These are phyloP conservation scores for Diorhabda sublineata DNA, from an alignment of 1,140 invertebrate species.

Conservation along the genomic window DNA sequence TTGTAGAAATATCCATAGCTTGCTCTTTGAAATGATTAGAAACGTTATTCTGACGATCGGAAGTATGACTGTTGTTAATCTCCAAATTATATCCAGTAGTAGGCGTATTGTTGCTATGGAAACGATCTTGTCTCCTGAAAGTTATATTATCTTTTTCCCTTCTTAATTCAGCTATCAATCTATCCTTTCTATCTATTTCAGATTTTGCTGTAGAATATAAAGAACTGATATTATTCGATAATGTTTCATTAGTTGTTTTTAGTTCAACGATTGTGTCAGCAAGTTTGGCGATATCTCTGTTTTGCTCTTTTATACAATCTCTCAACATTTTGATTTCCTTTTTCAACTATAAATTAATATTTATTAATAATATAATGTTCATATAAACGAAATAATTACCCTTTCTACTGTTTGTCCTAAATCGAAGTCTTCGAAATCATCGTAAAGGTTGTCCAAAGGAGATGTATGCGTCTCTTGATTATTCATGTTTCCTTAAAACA, in stretches of 20 bases:
- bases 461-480: no score
- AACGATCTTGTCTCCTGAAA: not conserved
- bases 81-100: no score
- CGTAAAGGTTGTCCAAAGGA: constrained; percentile 3
- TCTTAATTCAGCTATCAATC: constrained; percentile 46
- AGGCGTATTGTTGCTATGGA: no score
- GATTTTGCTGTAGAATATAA: constrained; percentile 49
- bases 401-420: constrained; percentile 10
- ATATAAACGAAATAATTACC: constrained; percentile 10
- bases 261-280: constrained; percentile 10
- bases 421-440: constrained; percentile 8
- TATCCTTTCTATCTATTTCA: constrained; percentile 50
- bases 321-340: constrained; percentile 43
- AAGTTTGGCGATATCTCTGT: constrained; percentile 24
- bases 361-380: not conserved
- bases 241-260: constrained; percentile 15
- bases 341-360: constrained; percentile 20
- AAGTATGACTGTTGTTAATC: no score
- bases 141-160: constrained; percentile 24
- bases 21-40: no score
- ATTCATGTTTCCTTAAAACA: no score
- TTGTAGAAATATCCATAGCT: no score
- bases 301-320: constrained; percentile 12
- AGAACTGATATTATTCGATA: constrained; percentile 44
- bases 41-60: no score